Evolutionary conservation across 2,113 vertebrate genomes (phyloP), one percentile per base, ranked within the genome.

Genomic region (Nymphicus hollandicus): DNA sequence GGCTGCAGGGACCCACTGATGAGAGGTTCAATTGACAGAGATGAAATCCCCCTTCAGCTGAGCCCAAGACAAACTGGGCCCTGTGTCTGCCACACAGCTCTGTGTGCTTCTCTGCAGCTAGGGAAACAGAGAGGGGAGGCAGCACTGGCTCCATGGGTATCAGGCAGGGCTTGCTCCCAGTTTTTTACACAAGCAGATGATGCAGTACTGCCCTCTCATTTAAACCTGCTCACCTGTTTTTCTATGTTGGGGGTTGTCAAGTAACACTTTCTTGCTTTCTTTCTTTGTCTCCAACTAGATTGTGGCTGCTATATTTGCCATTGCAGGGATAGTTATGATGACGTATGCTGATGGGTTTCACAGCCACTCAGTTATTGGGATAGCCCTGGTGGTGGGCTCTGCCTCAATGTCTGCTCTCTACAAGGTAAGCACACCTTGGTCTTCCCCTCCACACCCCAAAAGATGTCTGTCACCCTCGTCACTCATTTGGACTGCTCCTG

Each of bases 321-420:
- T 99, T 64, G 99, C 99, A 43, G 99, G 99, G 89, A 99, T 99
- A 20, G 99, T 99, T 95, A 99, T 99, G 99, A 99, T 99, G 99
- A 99, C 99, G 31, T 99, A 99, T 0, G 99, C 99, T 1, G 99
- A 99, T 52, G 99, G 99, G 74, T 99, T 99, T 96, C 99, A 99
- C 98, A 99, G 99, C 96, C 99, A 99, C 97, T 99, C 99, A 0
- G 99, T 99, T 91, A 99, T 99, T 35, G 99, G 99, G 79, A 99
- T 99, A 80, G 99, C 99, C 19, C 96, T 99, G 89, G 99, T 99
- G 50, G 99, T 99, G 97, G 98, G 99, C 90, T 99, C 99, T 25
- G 99, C 99, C 10, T 99, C 99, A 50, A 98, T 98, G 97, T 99
- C 99, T 49, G 99, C 99, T 33, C 99, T 99, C 79, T 99, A 99